Evolutionary conservation across 2,888 invertebrate species (phyloP).

Genomic region (Parnassius apollo): DNA sequence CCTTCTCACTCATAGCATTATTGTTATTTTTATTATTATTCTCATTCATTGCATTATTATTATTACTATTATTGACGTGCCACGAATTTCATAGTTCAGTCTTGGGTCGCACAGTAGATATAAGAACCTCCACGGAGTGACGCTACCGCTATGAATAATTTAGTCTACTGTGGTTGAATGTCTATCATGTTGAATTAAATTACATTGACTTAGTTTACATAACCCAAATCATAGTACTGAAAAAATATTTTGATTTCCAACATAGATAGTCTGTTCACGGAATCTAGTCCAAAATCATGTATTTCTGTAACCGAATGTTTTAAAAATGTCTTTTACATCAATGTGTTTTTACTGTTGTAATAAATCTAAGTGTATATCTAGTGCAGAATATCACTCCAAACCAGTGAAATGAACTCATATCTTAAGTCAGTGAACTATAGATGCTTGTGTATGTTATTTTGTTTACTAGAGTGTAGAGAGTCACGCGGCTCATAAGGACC

Average conservation of each 20-base stretch:
- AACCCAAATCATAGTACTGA: slow-evolving; percentile 3
- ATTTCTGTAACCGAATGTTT: slow-evolving; percentile 2
- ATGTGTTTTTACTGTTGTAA: not conserved
- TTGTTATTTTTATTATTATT: too few relatives aligned
- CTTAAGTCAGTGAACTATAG: too few relatives aligned
- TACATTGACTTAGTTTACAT: slow-evolving; percentile 12
- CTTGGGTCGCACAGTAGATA: slow-evolving; percentile 34
- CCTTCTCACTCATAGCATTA: too few relatives aligned
- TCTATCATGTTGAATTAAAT: slow-evolving; percentile 33
- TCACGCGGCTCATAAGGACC: too few relatives aligned
- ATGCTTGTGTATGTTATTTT: too few relatives aligned
- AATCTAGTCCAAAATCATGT: slow-evolving; percentile 6
- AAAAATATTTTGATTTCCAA: slow-evolving; percentile 7
- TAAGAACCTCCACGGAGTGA: slow-evolving; percentile 45
- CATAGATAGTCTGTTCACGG: not conserved
- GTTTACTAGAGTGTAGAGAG: too few relatives aligned
- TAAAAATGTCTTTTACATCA: slow-evolving; percentile 3
- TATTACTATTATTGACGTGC: not conserved
- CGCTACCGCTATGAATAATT: slow-evolving; percentile 59
- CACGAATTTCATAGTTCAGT: slow-evolving; percentile 33
- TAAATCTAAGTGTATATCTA: not conserved
- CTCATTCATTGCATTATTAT: too few relatives aligned
- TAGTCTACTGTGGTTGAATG: slow-evolving; percentile 38
- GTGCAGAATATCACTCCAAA: too few relatives aligned
- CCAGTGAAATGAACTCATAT: too few relatives aligned